phyloP scores from a whole-genome alignment of 2,113 vertebrate genomes.

The Coturnix japonica region DNA sequence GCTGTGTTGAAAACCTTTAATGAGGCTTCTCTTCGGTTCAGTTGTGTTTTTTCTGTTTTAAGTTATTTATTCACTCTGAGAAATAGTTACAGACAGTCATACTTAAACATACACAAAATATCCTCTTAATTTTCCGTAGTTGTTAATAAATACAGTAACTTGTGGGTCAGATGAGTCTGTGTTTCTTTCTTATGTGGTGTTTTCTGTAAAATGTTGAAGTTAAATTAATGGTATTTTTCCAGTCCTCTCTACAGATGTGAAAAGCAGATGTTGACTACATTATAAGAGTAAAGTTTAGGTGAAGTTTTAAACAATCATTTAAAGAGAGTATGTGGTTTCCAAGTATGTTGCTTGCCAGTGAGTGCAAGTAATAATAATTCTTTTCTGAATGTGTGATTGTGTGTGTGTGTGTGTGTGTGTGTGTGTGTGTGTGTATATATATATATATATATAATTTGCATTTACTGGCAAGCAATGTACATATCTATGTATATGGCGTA shows the following conservation, averaged over 20 bases:
- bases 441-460: background rate
- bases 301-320: background rate
- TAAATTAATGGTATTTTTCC: slow-evolving; percentile 1
- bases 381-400: background rate
- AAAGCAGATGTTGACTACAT: slow-evolving; percentile 4
- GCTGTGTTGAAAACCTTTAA: background rate
- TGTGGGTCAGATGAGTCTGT: background rate
- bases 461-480: background rate
- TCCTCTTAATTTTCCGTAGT: background rate
- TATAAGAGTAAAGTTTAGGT: background rate
- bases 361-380: background rate
- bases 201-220: background rate
- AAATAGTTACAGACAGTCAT: background rate
- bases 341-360: background rate
- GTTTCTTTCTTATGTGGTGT: background rate
- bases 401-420: too few species aligned
- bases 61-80: background rate
- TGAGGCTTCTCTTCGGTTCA: background rate
- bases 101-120: background rate
- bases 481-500: background rate
- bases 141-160: background rate
- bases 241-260: background rate
- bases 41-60: background rate
- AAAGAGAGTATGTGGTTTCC: background rate
- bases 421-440: too few species aligned